phyloP scores from a whole-genome alignment of 2,888 invertebrate species.

The Catocala nupta region DNA sequence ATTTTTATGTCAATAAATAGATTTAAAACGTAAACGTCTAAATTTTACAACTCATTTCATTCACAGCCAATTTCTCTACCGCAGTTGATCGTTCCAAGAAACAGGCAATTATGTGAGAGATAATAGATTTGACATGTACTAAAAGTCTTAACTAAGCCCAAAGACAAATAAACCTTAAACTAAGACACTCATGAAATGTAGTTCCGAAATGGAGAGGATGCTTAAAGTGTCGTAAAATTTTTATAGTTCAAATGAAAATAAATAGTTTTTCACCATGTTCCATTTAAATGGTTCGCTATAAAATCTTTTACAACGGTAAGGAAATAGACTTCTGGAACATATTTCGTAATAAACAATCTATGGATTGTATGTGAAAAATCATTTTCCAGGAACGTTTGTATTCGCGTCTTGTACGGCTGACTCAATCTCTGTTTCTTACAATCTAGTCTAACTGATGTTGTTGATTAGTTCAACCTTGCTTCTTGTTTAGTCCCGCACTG shows the following conservation, averaged over 20 bases:
- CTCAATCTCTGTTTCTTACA: slow-evolving; percentile 44
- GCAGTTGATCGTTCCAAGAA: slow-evolving; percentile 67
- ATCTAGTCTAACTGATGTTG: slow-evolving; percentile 26
- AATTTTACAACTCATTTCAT: slow-evolving; percentile 57
- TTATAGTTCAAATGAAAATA: slow-evolving; percentile 80
- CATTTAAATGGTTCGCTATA: slow-evolving; percentile 76
- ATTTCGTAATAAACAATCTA: slow-evolving; percentile 53
- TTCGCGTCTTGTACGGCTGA: slow-evolving; percentile 13
- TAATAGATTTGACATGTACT: slow-evolving; percentile 56
- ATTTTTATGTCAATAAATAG: slow-evolving; percentile 55
- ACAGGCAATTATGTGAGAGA: slow-evolving; percentile 50
- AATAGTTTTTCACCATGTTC: slow-evolving; percentile 79
- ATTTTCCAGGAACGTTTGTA: slow-evolving; percentile 8
- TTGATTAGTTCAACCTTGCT: slow-evolving; percentile 50
- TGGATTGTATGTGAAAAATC: slow-evolving; percentile 24
- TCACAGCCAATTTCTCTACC: slow-evolving; percentile 66
- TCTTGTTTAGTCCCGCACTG: slow-evolving; percentile 36
- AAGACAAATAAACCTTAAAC: slow-evolving; percentile 46
- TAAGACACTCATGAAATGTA: slow-evolving; percentile 47
- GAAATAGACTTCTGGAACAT: slow-evolving; percentile 67
- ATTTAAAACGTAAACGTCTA: slow-evolving; percentile 65
- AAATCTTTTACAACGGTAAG: slow-evolving; percentile 74
- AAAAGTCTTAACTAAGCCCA: slow-evolving; percentile 46
- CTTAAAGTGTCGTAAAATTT: slow-evolving; percentile 82
- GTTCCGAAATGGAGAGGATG: slow-evolving; percentile 70